Conservation (phyloP, 2,113 vertebrate species). For the Lophochroa leadbeateri region DNA sequence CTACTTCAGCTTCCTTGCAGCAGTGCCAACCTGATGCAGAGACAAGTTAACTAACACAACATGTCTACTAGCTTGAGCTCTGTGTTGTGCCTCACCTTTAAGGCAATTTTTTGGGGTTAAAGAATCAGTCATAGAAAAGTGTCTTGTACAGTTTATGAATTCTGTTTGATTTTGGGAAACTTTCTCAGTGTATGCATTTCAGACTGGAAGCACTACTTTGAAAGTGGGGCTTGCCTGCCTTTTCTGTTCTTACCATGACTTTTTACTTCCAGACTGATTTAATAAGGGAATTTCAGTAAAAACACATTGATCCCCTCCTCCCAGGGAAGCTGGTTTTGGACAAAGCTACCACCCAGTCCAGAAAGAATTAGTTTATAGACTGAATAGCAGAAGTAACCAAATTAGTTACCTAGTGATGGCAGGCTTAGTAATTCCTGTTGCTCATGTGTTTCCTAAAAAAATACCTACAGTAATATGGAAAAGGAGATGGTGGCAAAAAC, state of each 20-base stretch:
- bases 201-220: neutral
- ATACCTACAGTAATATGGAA: neutral
- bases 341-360: neutral
- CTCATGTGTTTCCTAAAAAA: neutral
- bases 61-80: neutral
- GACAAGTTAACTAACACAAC: neutral
- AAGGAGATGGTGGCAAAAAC: neutral
- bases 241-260: neutral
- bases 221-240: neutral
- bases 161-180: neutral
- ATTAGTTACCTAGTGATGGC: neutral
- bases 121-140: neutral
- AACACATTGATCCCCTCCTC: neutral
- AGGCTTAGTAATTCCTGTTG: neutral
- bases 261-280: neutral
- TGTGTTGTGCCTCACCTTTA: neutral
- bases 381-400: neutral
- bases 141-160: neutral
- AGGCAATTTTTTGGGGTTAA: neutral
- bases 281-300: neutral
- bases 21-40: neutral
- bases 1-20: neutral
- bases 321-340: neutral
- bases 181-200: rapidly evolving
- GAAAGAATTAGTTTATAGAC: neutral